These are phyloP conservation scores for Clarias fuscus DNA, from an alignment of 2,797 vertebrate species.

Conservation along the genomic window DNA sequence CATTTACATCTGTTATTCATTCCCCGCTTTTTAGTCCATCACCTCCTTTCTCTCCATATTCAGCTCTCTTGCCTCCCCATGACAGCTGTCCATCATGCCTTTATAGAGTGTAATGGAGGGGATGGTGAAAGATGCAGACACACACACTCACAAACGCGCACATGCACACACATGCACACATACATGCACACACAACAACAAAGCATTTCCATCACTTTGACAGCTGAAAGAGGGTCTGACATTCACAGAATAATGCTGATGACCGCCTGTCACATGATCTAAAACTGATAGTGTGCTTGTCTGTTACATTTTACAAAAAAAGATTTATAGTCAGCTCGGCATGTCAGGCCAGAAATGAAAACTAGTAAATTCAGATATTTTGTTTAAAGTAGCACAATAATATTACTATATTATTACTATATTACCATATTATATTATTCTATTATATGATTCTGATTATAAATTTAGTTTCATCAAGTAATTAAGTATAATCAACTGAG, in stretches of 20 bases:
- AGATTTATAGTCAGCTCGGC: not conserved
- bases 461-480: not conserved
- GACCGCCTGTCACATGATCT: constrained; percentile 44
- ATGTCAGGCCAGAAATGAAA: not conserved
- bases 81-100: constrained; percentile 52
- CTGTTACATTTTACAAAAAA: not conserved
- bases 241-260: constrained; percentile 53
- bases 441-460: not conserved
- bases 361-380: too few relatives aligned
- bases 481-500: not conserved
- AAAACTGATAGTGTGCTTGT: constrained; percentile 42
- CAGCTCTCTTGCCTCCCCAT: constrained; percentile 29
- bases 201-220: constrained; percentile 50
- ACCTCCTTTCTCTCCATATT: constrained; percentile 14
- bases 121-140: constrained; percentile 21
- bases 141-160: constrained; percentile 30
- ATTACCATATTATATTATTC: too few relatives aligned
- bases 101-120: constrained; percentile 51
- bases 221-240: constrained; percentile 40
- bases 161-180: not conserved
- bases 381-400: not conserved
- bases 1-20: constrained; percentile 1
- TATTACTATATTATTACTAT: not conserved
- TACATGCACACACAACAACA: not conserved
- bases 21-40: not conserved